Evolutionary conservation across 2,797 vertebrate species (phyloP).

Genomic region (Dicrostonyx torquatus): DNA sequence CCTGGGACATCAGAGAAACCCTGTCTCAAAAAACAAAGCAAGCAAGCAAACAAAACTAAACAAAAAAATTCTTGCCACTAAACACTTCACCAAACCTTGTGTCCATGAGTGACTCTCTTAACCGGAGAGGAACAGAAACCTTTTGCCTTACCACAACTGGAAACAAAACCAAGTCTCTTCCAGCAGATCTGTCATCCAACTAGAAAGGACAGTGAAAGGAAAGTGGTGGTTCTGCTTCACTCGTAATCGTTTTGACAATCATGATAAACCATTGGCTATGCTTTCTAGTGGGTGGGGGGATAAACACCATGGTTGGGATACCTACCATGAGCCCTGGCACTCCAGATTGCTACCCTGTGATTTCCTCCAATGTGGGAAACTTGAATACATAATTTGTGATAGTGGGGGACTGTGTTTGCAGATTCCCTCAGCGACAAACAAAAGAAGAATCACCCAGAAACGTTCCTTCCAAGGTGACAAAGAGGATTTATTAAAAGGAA

Average conservation of each 20-base stretch:
- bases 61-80: not conserved
- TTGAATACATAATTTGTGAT: not conserved
- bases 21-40: too few relatives aligned
- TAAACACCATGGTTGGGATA: too few relatives aligned
- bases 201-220: not conserved
- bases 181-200: not conserved
- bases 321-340: too few relatives aligned
- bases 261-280: not conserved
- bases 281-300: not conserved
- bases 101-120: not conserved
- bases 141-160: too few relatives aligned
- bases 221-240: not conserved
- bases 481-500: not conserved
- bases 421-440: not conserved
- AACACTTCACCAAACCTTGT: not conserved
- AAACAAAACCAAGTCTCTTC: not conserved
- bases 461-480: not conserved
- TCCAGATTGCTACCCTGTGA: not conserved
- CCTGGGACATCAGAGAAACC: too few relatives aligned
- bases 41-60: too few relatives aligned
- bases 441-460: not conserved
- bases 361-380: not conserved
- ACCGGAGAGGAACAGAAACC: not conserved
- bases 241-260: not conserved
- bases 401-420: not conserved